phyloP scores from a whole-genome alignment of 2,888 invertebrate species.

The Amaurobius ferox region DNA sequence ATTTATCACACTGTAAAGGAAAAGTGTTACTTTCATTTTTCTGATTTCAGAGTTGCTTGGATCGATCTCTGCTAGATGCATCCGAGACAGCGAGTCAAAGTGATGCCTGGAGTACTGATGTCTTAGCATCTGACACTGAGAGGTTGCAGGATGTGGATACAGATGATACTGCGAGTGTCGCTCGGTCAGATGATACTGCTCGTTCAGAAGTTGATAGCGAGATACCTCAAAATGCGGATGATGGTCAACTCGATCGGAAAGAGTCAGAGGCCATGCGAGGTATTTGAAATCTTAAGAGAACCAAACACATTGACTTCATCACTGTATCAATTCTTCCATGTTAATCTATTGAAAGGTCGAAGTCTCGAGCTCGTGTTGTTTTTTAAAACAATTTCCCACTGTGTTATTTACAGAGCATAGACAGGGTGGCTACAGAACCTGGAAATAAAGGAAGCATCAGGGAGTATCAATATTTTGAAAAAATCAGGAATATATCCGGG shows the following conservation, averaged over 20 bases:
- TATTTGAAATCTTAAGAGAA: conserved; percentile 9
- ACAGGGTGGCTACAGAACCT: no score
- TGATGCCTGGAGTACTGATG: conserved; percentile 99
- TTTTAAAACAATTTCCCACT: no score
- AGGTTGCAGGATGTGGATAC: conserved; percentile 90
- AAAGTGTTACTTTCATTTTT: no score
- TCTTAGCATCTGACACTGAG: conserved; percentile 93
- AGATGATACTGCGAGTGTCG: conserved; percentile 82
- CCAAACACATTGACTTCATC: no score
- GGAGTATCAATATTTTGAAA: no score
- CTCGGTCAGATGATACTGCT: conserved; percentile 78
- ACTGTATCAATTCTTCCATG: no score
- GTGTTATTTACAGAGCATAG: no score
- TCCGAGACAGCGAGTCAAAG: conserved; percentile 89
- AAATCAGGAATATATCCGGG: no score
- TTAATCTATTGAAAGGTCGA: no score
- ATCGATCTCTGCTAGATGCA: conserved; percentile 80
- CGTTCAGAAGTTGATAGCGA: conserved; percentile 69
- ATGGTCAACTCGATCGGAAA: conserved; percentile 47
- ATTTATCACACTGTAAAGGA: no score
- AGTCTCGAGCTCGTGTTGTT: no score
- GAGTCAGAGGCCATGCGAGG: conserved; percentile 51
- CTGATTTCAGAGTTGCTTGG: conserved; percentile 35
- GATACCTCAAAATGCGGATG: conserved; percentile 36
- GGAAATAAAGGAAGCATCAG: no score